Percentiles rank a stretch among this genome's conserved stretches.
Conservation (phyloP, 2,888 invertebrate genomes). For the Nomada ruficornis region DNA sequence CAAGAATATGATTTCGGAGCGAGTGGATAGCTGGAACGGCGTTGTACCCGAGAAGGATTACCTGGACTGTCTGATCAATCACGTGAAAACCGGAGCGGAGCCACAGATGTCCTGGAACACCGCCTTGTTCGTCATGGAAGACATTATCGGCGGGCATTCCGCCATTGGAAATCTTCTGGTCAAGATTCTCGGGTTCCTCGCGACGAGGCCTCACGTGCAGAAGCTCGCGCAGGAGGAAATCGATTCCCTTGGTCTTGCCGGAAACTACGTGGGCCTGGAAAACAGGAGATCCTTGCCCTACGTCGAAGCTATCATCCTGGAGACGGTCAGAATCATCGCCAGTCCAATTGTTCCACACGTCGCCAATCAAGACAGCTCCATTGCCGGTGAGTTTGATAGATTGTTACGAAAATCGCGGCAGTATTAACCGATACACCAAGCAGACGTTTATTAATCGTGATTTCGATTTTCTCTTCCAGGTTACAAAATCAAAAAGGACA, state of each 20-base stretch:
- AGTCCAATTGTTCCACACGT: constrained; percentile 90
- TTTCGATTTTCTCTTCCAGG: constrained; percentile 80
- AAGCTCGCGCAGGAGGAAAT: constrained; percentile 86
- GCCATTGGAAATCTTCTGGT: constrained; percentile 88
- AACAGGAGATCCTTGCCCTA: constrained; percentile 86
- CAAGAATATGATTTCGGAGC: constrained; percentile 85
- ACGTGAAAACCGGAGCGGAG: constrained; percentile 84
- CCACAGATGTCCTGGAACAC: constrained; percentile 85
- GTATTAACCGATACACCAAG: constrained; percentile 24
- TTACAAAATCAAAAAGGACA: constrained; percentile 87
- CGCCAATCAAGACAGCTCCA: constrained; percentile 87
- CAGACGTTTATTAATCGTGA: background rate
- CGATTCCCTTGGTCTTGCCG: constrained; percentile 76
- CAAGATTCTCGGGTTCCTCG: constrained; percentile 87
- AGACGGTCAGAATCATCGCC: constrained; percentile 87
- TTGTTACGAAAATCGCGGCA: too few relatives aligned
- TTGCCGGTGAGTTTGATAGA: constrained; percentile 86
- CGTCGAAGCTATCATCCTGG: constrained; percentile 87
- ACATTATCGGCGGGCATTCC: constrained; percentile 88
- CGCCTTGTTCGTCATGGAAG: constrained; percentile 85
- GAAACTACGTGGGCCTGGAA: constrained; percentile 79
- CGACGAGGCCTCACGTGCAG: constrained; percentile 85
- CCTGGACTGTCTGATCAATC: constrained; percentile 86
- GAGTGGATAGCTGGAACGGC: constrained; percentile 82
- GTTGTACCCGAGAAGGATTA: constrained; percentile 85